Base-by-base conservation (phyloP, 2,797 vertebrate genomes). In the Syndactyla subalaris region DNA sequence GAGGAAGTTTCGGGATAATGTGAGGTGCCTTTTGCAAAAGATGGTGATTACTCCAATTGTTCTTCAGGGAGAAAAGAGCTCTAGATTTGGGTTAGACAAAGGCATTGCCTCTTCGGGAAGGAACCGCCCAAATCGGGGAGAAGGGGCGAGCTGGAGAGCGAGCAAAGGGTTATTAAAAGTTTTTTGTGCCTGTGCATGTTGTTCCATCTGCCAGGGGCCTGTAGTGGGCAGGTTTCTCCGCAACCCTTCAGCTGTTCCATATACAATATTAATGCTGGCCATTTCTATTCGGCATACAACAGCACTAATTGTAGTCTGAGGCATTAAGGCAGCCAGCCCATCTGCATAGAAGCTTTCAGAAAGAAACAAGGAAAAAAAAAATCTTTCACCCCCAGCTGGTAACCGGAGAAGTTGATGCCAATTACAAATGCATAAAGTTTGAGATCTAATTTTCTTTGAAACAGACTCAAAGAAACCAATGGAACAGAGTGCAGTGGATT, bases 241-340 rank as follows among this genome's bases (percentile, higher is more conserved):
- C 97, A 95, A 95, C 98, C 92, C 98, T 98, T 99, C 99, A 99
- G 99, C 99, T 99, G 99, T 98, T 98, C 98, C 97, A 97, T 98
- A 99, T 99, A 98, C 98, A 99, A 99, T 99, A 99, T 99, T 99
- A 99, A 99, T 99, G 98, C 98, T 97, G 98, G 97, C 98, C 97
- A 97, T 97, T 97, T 97, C 97, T 95, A 96, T 97, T 97, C 97
- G 97, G 95, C 98, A 97, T 98, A 98, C 98, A 98, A 98, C 97
- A 96, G 98, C 97, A 96, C 97, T 98, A 98, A 98, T 98, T 98
- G 98, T 98, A 97, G 98, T 98, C 97, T 96, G 97, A 96, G 97
- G 97, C 97, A 97, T 97, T 98, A 98, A 97, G 97, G 96, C 97
- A 98, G 97, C 92, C 96, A 98, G 96, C 97, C 98, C 98, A 99